Evolutionary conservation across 2,113 vertebrate genomes (phyloP).

Genomic region (Scomber japonicus): DNA sequence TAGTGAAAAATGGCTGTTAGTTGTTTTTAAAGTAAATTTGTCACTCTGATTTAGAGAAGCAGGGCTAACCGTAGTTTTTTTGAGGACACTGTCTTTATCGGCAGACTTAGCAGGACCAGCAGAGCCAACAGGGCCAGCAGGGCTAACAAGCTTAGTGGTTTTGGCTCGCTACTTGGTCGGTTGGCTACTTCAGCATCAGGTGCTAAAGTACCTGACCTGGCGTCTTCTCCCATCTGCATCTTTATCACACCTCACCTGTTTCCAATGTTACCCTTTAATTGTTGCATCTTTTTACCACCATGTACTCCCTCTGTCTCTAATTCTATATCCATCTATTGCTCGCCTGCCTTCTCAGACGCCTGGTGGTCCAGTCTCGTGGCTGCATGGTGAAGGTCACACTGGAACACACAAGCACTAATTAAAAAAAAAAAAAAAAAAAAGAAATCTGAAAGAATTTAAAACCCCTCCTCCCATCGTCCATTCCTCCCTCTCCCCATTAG

Average conservation of each 20-base stretch:
- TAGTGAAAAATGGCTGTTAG: no score
- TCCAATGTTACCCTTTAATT: not conserved
- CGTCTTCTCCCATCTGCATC: not conserved
- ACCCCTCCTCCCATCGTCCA: constrained; percentile 24
- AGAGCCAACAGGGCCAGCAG: constrained; percentile 19
- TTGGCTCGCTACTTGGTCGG: constrained; percentile 16
- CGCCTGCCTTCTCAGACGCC: constrained; percentile 1
- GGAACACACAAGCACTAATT: constrained; percentile 50
- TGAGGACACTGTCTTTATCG: constrained; percentile 34
- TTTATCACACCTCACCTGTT: not conserved
- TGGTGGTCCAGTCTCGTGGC: constrained; percentile 63
- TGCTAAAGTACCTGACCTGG: not conserved
- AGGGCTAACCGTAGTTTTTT: not conserved
- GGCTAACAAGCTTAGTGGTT: constrained; percentile 44
- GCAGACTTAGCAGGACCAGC: constrained; percentile 19
- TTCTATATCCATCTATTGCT: not conserved
- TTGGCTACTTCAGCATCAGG: constrained; percentile 23
- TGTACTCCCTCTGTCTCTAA: not conserved
- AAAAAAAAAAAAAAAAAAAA: constrained; percentile 36
- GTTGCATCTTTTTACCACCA: not conserved
- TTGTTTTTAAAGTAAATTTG: not conserved
- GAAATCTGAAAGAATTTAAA: constrained; percentile 43
- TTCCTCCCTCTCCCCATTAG: constrained; percentile 21
- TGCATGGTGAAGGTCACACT: constrained; percentile 50
- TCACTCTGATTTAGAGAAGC: not conserved